Evolutionary conservation across 1,140 invertebrate species (phyloP).

Genomic region (Cydia pomonella): DNA sequence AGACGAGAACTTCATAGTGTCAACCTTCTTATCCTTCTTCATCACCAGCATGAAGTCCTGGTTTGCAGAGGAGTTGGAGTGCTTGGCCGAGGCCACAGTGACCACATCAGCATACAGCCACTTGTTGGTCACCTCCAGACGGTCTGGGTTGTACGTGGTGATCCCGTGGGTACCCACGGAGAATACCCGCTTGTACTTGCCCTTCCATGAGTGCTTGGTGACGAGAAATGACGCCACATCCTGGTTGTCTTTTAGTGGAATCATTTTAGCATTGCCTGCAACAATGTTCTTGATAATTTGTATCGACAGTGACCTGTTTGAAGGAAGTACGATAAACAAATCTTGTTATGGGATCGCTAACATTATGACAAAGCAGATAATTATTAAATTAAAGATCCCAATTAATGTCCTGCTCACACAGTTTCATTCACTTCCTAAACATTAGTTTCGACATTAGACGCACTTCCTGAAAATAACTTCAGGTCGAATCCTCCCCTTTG

Average conservation of each 20-base stretch:
- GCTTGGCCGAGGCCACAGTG: conserved; percentile 85
- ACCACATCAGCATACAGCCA: conserved; percentile 94
- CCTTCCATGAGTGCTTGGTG: conserved; percentile 98
- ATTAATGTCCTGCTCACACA: background rate
- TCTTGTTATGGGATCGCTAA: conserved; percentile 11
- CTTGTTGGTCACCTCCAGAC: conserved; percentile 96
- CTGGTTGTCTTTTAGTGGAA: conserved; percentile 92
- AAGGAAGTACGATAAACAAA: conserved; percentile 14
- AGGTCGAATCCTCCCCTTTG: conserved; percentile 69
- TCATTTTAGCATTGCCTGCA: conserved; percentile 84
- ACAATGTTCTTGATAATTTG: background rate
- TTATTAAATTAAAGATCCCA: conserved; percentile 19
- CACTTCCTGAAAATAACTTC: conserved; percentile 29
- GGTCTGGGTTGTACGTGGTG: conserved; percentile 97
- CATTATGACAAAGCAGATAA: conserved; percentile 20
- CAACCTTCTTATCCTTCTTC: conserved; percentile 94
- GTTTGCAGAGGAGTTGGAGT: conserved; percentile 74
- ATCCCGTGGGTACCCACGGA: conserved; percentile 97
- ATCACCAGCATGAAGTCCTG: conserved; percentile 93
- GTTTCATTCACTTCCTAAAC: background rate
- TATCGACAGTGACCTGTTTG: background rate
- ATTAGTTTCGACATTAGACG: background rate
- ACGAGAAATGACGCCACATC: conserved; percentile 97
- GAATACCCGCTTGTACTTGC: conserved; percentile 99
- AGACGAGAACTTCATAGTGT: conserved; percentile 98